Evolutionary conservation across 2,797 vertebrate species (phyloP), one percentile per base, ranked within the genome.

Genomic region (Agapornis canus): DNA sequence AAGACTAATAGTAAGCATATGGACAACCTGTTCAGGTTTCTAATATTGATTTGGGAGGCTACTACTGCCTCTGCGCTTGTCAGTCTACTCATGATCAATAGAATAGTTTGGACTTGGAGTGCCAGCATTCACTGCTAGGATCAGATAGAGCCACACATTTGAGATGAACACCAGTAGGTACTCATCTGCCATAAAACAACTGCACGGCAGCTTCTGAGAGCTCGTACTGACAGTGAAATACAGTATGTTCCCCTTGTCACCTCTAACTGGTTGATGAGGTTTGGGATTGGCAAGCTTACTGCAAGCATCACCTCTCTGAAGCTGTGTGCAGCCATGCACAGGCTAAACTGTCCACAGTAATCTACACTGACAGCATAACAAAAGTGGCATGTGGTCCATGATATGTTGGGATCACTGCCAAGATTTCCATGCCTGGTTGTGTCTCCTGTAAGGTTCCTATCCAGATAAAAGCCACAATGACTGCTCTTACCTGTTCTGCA

Each of bases 301-400:
- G 37, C 14, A 70, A 43, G 16, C 13, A 40, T 54, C 40, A 37
- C 5, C 14, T 43, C 40, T 56, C 35, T 76, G 72, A 84, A 89
- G 22, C 40, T 59, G 20, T 4, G 26, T 23, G 18, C 51, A 69
- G 56, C 45, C 13, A 8, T 18, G 32, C 20, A 45, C 22, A 66
- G 52, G 8, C 13, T 73, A 21, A 32, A 25, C 37, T 39, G 5
- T 21, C 49, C 48, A 32, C 19, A 78, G 6, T 6, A 52, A 17
- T 17, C 52, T 45, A 3, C 15, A 26, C 3, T 59, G 70, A 26
- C 39, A 57, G 42, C 6, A 10, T 35, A 69, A 73, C 0, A 0
- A 56, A 47, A 7, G 20, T 42, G 29, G 11, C 9, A 10, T 9
- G 21, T 35, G 15, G 31, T 29, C 18, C 18, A 9, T 39, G 20